A percentile compares a stretch with the other conserved stretches of the same genome.
These are phyloP conservation scores for Blastomussa wellsi DNA, from an alignment of 92 coral and sea anemone species.

Conservation along the genomic window DNA sequence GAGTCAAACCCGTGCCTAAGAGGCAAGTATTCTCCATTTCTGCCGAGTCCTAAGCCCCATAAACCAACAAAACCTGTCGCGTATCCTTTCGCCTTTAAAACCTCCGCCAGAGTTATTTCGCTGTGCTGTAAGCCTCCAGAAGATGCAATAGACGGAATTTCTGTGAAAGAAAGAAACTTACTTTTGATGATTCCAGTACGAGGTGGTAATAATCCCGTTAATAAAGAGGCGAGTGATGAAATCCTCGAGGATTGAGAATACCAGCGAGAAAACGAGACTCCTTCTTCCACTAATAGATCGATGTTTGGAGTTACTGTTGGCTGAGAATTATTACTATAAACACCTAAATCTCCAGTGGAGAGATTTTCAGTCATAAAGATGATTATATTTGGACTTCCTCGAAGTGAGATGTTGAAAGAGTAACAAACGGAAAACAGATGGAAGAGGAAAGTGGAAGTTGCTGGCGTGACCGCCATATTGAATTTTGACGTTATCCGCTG, in stretches of 20 bases:
- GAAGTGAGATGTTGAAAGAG: neutral
- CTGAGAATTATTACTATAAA: constrained; percentile 45
- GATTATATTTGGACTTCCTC: constrained; percentile 56
- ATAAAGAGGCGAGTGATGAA: constrained; percentile 84
- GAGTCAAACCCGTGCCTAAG: constrained; percentile 84
- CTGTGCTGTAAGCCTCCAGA: constrained; percentile 81
- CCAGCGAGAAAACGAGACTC: constrained; percentile 76
- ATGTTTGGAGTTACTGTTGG: constrained; percentile 68
- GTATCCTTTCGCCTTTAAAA: constrained; percentile 62
- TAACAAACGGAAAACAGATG: constrained; percentile 30
- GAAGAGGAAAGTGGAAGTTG: neutral
- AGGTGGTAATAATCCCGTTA: constrained; percentile 91
- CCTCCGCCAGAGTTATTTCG: constrained; percentile 73
- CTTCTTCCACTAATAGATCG: constrained; percentile 58
- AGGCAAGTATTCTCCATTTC: constrained; percentile 73
- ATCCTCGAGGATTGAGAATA: constrained; percentile 76
- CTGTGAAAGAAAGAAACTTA: constrained; percentile 76
- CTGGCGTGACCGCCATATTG: constrained; percentile 53
- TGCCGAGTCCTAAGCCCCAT: constrained; percentile 91
- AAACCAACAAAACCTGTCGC: constrained; percentile 79
- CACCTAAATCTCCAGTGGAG: constrained; percentile 64
- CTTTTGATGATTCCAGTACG: constrained; percentile 91
- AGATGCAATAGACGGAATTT: constrained; percentile 86
- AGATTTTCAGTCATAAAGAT: constrained; percentile 72
- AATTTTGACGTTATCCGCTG: constrained; percentile 13